Conservation (phyloP, 2,797 vertebrate species). For the Poecilia velifera region DNA sequence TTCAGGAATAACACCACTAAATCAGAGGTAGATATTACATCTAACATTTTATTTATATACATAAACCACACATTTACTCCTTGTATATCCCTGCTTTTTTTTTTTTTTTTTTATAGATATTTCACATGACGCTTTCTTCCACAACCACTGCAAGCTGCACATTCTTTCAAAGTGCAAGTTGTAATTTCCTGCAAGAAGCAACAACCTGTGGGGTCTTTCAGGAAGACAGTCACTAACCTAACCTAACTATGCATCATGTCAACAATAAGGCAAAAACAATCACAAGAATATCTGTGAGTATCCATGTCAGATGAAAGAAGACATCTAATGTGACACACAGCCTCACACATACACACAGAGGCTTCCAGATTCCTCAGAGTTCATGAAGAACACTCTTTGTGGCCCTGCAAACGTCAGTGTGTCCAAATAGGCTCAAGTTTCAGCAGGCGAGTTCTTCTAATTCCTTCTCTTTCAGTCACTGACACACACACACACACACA, state of each 20-base stretch:
- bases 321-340: slow-evolving; percentile 7
- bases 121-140: neutral
- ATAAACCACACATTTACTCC: neutral
- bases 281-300: neutral
- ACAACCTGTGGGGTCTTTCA: neutral
- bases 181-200: neutral
- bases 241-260: neutral
- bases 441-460: slow-evolving; percentile 57
- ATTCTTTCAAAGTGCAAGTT: neutral
- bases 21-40: neutral
- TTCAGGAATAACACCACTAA: neutral
- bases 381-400: slow-evolving; percentile 58
- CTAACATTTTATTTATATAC: neutral
- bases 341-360: slow-evolving; percentile 22
- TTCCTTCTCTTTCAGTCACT: slow-evolving; percentile 20
- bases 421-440: slow-evolving; percentile 67
- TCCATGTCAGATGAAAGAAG: slow-evolving; percentile 8
- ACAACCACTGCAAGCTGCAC: neutral
- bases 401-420: slow-evolving; percentile 63
- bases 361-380: slow-evolving; percentile 61
- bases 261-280: neutral
- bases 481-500: slow-evolving; percentile 24
- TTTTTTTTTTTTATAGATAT: neutral
- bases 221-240: slow-evolving; percentile 1
- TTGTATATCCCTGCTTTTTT: neutral